A percentile compares a stretch with the other conserved stretches of the same genome.
phyloP scores from a whole-genome alignment of 2,888 invertebrate genomes.

The Lingula anatina region DNA sequence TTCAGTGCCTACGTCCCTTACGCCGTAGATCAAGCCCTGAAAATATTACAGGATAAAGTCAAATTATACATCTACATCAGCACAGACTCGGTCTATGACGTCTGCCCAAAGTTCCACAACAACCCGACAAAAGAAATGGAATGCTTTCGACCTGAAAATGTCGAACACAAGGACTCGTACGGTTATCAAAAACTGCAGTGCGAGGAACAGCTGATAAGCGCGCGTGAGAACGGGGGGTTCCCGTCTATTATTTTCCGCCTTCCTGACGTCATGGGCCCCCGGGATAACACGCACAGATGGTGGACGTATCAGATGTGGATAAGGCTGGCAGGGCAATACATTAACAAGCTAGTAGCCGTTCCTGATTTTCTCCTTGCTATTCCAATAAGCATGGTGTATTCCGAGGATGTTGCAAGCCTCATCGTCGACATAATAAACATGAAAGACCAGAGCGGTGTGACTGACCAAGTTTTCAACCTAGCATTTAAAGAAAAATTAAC shows the following conservation, averaged over 20 bases:
- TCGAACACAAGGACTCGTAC: conserved; percentile 46
- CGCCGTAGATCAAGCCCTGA: conserved; percentile 43
- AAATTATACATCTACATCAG: conserved; percentile 53
- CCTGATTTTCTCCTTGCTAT: conserved; percentile 35
- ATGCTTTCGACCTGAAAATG: conserved; percentile 46
- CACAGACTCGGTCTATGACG: conserved; percentile 55
- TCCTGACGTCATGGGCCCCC: conserved; percentile 54
- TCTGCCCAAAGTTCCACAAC: conserved; percentile 39
- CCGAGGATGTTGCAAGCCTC: conserved; percentile 50
- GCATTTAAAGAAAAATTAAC: conserved; percentile 47
- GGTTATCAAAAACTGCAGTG: conserved; percentile 52
- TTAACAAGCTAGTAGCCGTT: conserved; percentile 37
- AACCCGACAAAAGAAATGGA: conserved; percentile 44
- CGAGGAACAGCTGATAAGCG: conserved; percentile 49
- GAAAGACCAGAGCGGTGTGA: conserved; percentile 12
- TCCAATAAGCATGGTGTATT: conserved; percentile 51
- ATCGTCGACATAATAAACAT: conserved; percentile 26
- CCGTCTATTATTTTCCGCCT: conserved; percentile 51
- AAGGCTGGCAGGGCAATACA: conserved; percentile 30
- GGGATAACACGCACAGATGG: conserved; percentile 54
- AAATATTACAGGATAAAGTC: conserved; percentile 41
- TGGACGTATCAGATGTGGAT: conserved; percentile 55
- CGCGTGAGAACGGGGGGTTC: conserved; percentile 25
- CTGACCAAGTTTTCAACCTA: conserved; percentile 49
- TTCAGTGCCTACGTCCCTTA: conserved; percentile 52